phyloP scores from a whole-genome alignment of 1,140 invertebrate species.

The Papilio aristodemus region DNA sequence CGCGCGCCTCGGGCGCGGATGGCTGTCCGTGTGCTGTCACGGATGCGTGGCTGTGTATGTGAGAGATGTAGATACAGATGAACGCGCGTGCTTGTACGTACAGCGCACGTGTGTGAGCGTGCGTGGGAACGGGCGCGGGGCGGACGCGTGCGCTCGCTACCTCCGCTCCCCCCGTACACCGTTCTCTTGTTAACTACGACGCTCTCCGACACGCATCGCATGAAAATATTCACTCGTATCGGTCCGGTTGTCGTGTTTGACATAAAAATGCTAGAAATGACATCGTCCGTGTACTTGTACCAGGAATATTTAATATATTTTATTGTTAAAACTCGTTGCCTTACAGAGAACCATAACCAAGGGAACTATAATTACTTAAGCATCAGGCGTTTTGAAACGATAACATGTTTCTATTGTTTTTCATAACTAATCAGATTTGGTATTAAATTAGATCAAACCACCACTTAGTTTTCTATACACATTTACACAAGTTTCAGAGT shows the following conservation, averaged over 20 bases:
- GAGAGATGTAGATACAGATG: too few relatives aligned
- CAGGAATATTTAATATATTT: too few relatives aligned
- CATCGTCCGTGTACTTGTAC: too few relatives aligned
- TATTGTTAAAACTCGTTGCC: not conserved
- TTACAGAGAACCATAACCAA: not conserved
- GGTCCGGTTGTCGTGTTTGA: not conserved
- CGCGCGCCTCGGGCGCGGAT: constrained; percentile 42
- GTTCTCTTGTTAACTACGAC: not conserved
- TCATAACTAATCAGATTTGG: too few relatives aligned
- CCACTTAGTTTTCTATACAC: too few relatives aligned
- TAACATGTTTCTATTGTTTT: too few relatives aligned
- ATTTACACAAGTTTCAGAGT: too few relatives aligned
- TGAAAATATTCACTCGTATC: not conserved
- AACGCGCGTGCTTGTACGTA: constrained; percentile 18
- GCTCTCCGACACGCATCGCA: constrained; percentile 8
- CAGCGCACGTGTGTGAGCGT: constrained; percentile 47
- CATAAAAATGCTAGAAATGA: not conserved
- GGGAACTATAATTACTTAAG: too few relatives aligned
- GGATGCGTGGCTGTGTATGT: constrained; percentile 40
- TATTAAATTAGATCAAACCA: too few relatives aligned
- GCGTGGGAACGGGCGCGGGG: constrained; percentile 67
- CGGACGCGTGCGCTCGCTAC: constrained; percentile 60
- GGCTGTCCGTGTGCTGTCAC: too few relatives aligned
- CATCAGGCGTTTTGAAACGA: too few relatives aligned
- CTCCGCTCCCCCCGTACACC: not conserved